Conservation (phyloP, 30 jellyfish, hydroid and myxozoan species). For the Pseudorhiza aurosa region DNA sequence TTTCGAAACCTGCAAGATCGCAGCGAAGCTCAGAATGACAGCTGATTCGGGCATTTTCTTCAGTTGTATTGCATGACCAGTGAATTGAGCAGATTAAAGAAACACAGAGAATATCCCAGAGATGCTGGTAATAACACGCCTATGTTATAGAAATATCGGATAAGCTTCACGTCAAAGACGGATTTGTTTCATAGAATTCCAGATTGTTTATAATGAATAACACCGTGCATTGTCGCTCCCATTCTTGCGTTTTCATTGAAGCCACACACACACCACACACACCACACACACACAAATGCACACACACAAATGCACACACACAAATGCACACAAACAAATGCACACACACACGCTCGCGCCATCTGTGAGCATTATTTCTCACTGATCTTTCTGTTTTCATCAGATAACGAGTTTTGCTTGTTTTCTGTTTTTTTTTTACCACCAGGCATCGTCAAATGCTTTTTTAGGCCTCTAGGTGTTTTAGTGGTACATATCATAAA, state of each 20-base stretch:
- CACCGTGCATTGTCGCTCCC: constrained; percentile 5
- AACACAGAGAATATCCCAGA: background rate
- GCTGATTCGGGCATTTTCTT: too few relatives aligned
- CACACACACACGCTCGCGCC: background rate
- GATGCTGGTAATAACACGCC: constrained; percentile 15
- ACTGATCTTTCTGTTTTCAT: background rate
- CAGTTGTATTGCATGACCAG: background rate
- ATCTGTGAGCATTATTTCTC: background rate
- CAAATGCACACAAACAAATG: too few relatives aligned
- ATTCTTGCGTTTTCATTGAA: background rate
- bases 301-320: too few relatives aligned
- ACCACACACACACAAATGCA: too few relatives aligned
- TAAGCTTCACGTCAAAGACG: constrained; percentile 4
- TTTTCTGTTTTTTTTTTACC: too few relatives aligned
- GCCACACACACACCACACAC: too few relatives aligned
- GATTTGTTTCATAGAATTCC: constrained; percentile 10
- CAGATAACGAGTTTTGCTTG: background rate
- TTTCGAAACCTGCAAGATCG: too few relatives aligned
- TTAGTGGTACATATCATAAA: too few relatives aligned
- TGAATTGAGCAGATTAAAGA: constrained; percentile 4
- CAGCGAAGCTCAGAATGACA: too few relatives aligned
- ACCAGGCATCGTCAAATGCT: too few relatives aligned
- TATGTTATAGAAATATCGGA: background rate
- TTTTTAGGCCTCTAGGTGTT: too few relatives aligned
- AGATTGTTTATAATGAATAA: constrained; percentile 1